These are phyloP conservation scores for Auanema sp. DNA, from an alignment of 2,888 invertebrate species.

Conservation along the genomic window DNA sequence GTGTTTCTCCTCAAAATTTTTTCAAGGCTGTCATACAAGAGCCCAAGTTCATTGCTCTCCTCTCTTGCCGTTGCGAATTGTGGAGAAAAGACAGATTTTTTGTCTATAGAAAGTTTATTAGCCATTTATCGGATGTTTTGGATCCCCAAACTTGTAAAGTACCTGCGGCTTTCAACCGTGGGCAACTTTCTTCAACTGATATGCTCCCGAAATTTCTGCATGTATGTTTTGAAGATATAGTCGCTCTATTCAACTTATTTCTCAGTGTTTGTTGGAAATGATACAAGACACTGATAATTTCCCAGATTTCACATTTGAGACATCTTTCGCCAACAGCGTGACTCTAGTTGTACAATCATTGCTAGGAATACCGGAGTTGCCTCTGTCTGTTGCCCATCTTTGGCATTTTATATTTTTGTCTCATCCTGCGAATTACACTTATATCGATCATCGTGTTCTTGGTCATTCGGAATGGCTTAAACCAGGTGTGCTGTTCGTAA, in stretches of 20 bases:
- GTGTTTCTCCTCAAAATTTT: background rate
- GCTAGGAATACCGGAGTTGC: constrained; percentile 15
- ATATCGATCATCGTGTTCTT: constrained; percentile 42
- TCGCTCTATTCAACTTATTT: too few relatives aligned
- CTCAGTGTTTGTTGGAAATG: constrained; percentile 23
- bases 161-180: constrained; percentile 15
- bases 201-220: constrained; percentile 21
- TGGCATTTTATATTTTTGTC: constrained; percentile 57
- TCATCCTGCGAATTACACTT: constrained; percentile 53
- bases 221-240: constrained; percentile 8
- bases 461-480: constrained; percentile 46
- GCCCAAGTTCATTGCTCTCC: constrained; percentile 11
- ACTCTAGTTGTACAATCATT: constrained; percentile 14
- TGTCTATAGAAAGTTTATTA: constrained; percentile 9
- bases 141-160: constrained; percentile 1
- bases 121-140: constrained; percentile 6
- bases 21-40: constrained; percentile 20
- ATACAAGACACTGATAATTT: constrained; percentile 13
- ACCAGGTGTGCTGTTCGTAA: constrained; percentile 18
- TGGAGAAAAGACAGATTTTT: constrained; percentile 22
- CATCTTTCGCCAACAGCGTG: constrained; percentile 12
- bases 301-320: constrained; percentile 7
- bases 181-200: constrained; percentile 12
- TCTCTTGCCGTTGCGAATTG: constrained; percentile 27
- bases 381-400: constrained; percentile 17